Evolutionary conservation across 2,113 vertebrate species (phyloP), one percentile per base, ranked within the genome.

Genomic region (Sialia sialis): DNA sequence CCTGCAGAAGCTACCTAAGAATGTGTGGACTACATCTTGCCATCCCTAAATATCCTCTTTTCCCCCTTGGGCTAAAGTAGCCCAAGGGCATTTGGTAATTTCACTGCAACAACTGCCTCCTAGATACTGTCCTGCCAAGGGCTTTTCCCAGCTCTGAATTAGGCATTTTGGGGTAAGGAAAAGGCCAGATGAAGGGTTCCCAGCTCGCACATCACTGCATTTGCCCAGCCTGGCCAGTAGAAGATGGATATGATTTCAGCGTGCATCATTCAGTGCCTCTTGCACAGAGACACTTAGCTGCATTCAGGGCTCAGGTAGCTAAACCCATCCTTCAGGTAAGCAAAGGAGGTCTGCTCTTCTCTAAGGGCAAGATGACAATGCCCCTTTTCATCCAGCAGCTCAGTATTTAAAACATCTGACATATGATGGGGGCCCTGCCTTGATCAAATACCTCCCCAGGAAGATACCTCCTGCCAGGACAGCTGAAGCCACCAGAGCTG

Each of bases 391-490:
- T 41, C 66, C 23, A 55, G 25, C 3, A 82, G n/a, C 20, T 89
- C 81, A 48, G 64, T 48, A 84, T 78, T 64, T 77, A 72, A 51
- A 70, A 27, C 44, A 87, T 48, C 58, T 84, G 56, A n/a, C 63
- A 22, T 6, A 39, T 27, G 25, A 51, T 48, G 39, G 68, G 60
- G 52, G 39, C 5, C 14, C 44, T 56, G 67, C 34, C 60, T 75
- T 48, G 60, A 78, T 44, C 62, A 89, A 75, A 84, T 29, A 32
- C 25, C n/a, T 93, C 23, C 14, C 51, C 34, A 59, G 80, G 56
- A 39, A 70, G 34, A 75, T 39, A 13, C 49, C 23, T 72, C n/a
- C 48, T 0, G 0, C 22, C 4, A 4, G 26, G 26, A 38, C 0
- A 0, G 48, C 26, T 72, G 76, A 66, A 93, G 74, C 55, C 30